Evolutionary conservation across 1,140 invertebrate genomes (phyloP), one percentile per base, ranked within the genome.

Genomic region (Eueides isabella): DNA sequence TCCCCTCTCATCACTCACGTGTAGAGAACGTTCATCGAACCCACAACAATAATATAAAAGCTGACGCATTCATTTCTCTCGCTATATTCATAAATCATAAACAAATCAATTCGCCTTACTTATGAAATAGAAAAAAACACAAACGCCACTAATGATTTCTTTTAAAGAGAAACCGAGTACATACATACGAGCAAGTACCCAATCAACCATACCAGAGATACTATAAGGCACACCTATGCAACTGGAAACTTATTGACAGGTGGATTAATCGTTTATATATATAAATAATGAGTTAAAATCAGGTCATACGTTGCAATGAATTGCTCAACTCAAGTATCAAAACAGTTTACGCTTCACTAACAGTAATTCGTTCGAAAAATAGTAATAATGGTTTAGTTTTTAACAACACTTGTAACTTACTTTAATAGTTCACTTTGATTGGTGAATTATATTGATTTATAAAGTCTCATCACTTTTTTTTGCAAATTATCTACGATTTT

Each of bases 301-400:
- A 64, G 71, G 71, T 72, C 71, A 67, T 67, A 68, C 66, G 23
- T 67, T 67, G 44, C 48, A 72, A 41, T 71, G 23, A 33, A 41
- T 72, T 72, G 64, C 64, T 72, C 30, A 61, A 72, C 41, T 55
- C 6, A 48, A 64, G 62, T 72, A 72, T 72, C 71, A 65, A 65
- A 72, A 72, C 44, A 48, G 23, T 72, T 72, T 35, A 72, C 44
- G 71, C 71, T 61, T 72, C 63, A 72, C 67, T 72, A 72, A 44
- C 19, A 29, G 55, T 23, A 41, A 63, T 72, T 64, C 70, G 35
- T 64, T 30, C 12, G n/a, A n/a, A n/a, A n/a, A n/a, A n/a, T n/a
- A n/a, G 62, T 66, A 11, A 28, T 29, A 19, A 16, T 48, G 11
- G 23, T 33, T 11, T 31, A 55, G 29, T 55, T 38, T 19, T 16